A percentile compares a stretch with the other conserved stretches of the same genome.
These are phyloP conservation scores for pig (Sus scrofa) DNA, from an alignment of 2,113 vertebrate species.

Conservation along the genomic window DNA sequence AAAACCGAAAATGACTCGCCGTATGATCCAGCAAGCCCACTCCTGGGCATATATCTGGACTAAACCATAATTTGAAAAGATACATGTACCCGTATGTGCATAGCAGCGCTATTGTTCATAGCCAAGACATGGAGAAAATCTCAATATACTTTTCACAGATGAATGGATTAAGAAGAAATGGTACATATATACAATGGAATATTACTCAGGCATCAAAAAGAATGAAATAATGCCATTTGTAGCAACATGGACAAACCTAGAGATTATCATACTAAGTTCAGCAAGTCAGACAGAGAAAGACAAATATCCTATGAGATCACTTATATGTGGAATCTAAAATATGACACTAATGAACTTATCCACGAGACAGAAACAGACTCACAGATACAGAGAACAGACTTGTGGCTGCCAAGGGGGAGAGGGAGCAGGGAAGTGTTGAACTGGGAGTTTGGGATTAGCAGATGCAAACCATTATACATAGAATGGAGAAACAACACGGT, in stretches of 20 bases:
- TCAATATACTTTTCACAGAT: not conserved
- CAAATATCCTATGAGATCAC: not conserved
- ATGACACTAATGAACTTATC: no score
- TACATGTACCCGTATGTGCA: not conserved
- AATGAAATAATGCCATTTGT: not conserved
- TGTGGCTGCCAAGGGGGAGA: not conserved
- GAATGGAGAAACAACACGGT: not conserved
- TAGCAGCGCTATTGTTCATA: not conserved
- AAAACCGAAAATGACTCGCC: not conserved
- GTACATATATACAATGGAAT: not conserved
- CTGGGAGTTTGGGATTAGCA: not conserved
- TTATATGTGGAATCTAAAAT: not conserved
- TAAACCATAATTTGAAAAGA: not conserved
- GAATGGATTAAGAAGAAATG: not conserved
- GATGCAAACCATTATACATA: not conserved
- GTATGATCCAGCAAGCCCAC: not conserved
- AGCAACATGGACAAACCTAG: not conserved
- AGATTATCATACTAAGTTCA: not conserved
- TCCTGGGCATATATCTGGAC: not conserved
- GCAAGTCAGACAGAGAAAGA: not conserved
- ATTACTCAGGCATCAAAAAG: not conserved
- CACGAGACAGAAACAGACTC: not conserved
- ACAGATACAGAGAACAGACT: not conserved
- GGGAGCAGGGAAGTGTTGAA: not conserved
- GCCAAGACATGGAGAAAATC: not conserved